Evolutionary conservation across 2,888 invertebrate species (phyloP).

Genomic region (Caenorhabditis sinica): DNA sequence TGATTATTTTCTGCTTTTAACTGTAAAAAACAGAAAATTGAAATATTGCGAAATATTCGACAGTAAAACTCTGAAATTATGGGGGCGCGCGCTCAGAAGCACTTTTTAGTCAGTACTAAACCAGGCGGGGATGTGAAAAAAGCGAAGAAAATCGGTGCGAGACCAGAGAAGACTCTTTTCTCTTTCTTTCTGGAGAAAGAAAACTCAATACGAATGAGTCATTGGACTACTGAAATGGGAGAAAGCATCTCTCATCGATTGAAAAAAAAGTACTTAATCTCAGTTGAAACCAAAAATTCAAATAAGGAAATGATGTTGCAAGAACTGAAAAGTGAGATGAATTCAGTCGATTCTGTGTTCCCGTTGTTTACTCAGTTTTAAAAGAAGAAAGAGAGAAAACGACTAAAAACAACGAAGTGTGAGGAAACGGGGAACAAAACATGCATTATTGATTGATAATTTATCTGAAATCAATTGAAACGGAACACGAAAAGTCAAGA

Average conservation of each 20-base stretch:
- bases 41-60: slow-evolving; percentile 50
- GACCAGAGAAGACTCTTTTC: slow-evolving; percentile 9
- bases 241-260: not conserved
- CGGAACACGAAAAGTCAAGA: not conserved
- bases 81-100: not conserved
- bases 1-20: not conserved
- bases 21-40: slow-evolving; percentile 5
- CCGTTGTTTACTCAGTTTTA: slow-evolving; percentile 44
- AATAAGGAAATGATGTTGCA: not conserved
- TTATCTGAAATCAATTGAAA: slow-evolving; percentile 26
- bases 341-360: slow-evolving; percentile 5
- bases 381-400: slow-evolving; percentile 28
- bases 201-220: slow-evolving; percentile 37
- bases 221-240: not conserved
- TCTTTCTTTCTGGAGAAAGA: slow-evolving; percentile 7
- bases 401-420: slow-evolving; percentile 23
- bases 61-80: slow-evolving; percentile 12
- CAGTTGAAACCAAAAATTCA: not conserved
- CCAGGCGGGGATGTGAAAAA: not conserved
- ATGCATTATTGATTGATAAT: slow-evolving; percentile 53
- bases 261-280: not conserved
- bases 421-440: slow-evolving; percentile 10
- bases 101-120: not conserved
- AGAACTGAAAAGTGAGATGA: not conserved
- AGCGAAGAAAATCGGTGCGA: slow-evolving; percentile 27